phyloP scores from a whole-genome alignment of 1,140 invertebrate species.

The Orius insidiosus region DNA sequence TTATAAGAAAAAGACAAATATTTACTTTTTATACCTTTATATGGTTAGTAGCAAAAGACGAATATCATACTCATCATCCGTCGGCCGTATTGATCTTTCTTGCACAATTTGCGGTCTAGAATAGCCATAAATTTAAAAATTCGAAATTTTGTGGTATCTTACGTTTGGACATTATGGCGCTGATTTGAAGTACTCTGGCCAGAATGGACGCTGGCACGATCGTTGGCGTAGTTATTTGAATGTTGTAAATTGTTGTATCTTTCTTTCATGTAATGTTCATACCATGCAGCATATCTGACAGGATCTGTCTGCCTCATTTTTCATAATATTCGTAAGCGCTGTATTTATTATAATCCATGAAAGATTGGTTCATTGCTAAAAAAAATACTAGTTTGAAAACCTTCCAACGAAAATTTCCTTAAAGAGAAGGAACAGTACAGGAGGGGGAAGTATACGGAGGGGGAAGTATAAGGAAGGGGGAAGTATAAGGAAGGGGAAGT shows the following conservation, averaged over 20 bases:
- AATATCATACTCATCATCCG: conserved; percentile 36
- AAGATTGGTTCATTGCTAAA: too few relatives aligned
- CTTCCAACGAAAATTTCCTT: too few relatives aligned
- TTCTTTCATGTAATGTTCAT: conserved; percentile 40
- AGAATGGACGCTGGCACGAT: conserved; percentile 57
- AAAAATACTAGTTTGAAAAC: too few relatives aligned
- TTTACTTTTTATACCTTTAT: conserved; percentile 36
- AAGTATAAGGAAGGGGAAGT: too few relatives aligned
- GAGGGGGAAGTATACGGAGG: too few relatives aligned
- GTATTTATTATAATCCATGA: too few relatives aligned
- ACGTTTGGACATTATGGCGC: conserved; percentile 30
- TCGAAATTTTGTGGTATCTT: conserved; percentile 22
- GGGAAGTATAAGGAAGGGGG: too few relatives aligned
- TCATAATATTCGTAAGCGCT: conserved; percentile 41
- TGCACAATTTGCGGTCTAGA: not conserved
- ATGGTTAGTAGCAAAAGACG: conserved; percentile 61
- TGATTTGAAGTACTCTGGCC: conserved; percentile 61
- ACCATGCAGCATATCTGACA: conserved; percentile 55
- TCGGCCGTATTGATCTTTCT: conserved; percentile 2
- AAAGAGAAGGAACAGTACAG: too few relatives aligned
- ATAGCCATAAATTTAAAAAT: not conserved
- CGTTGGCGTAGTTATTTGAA: conserved; percentile 26
- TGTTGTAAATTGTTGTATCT: conserved; percentile 27
- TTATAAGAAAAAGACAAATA: conserved; percentile 9
- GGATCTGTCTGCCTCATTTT: conserved; percentile 55